phyloP scores from a whole-genome alignment of 2,888 invertebrate genomes.

The Archips xylosteana region DNA sequence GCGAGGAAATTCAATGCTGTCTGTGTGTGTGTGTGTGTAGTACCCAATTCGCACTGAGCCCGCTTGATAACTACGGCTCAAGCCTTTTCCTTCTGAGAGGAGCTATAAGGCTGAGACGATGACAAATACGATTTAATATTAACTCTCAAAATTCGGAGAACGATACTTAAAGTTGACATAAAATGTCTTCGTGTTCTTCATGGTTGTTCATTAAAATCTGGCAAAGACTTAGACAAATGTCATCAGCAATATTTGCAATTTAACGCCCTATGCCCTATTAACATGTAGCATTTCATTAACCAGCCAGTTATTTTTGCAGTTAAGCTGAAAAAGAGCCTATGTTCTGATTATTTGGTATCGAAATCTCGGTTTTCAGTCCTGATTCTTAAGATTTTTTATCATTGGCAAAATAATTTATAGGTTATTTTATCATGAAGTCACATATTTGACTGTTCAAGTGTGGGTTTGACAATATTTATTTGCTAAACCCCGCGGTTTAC shows the following conservation, averaged over 20 bases:
- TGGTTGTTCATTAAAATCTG: background rate
- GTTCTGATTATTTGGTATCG: background rate
- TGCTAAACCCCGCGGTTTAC: background rate
- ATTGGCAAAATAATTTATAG: background rate
- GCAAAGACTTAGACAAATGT: background rate
- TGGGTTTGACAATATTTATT: constrained; percentile 32
- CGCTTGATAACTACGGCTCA: too few species aligned
- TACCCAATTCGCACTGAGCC: too few species aligned
- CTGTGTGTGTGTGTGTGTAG: too few species aligned
- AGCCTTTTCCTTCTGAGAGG: too few species aligned
- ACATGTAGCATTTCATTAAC: background rate
- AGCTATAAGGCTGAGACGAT: too few species aligned
- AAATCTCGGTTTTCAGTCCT: background rate
- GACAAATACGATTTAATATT: too few species aligned
- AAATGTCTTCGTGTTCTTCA: too few species aligned
- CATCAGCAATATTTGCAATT: background rate
- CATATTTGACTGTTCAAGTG: constrained; percentile 12
- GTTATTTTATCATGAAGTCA: background rate
- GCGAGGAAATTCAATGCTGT: too few species aligned
- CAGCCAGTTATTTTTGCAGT: background rate
- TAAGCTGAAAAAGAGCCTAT: background rate
- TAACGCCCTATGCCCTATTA: background rate
- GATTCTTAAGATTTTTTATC: background rate
- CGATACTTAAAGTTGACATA: background rate
- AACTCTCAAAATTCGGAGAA: too few species aligned